These are phyloP conservation scores for Chaitophorus viminalis DNA, from an alignment of 2,888 invertebrate species.

Conservation along the genomic window DNA sequence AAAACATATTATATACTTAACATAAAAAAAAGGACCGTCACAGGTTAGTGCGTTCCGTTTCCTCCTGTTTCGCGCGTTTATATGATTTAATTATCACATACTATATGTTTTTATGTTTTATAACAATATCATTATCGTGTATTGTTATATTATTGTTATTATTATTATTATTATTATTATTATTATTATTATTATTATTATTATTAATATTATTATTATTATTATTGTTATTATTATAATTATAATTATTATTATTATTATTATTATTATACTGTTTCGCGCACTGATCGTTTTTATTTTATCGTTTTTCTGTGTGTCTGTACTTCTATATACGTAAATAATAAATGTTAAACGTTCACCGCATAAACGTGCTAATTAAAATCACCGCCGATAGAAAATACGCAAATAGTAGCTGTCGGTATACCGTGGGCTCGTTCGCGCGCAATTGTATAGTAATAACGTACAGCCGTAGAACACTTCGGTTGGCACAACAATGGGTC, in stretches of 20 bases:
- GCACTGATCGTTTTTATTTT: neutral
- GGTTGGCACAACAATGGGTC: slow-evolving; percentile 25
- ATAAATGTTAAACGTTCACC: too few species aligned
- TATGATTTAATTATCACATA: slow-evolving; percentile 7
- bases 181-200: slow-evolving; percentile 8
- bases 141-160: slow-evolving; percentile 5
- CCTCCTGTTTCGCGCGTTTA: neutral
- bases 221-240: neutral
- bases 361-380: slow-evolving; percentile 35
- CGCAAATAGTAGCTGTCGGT: neutral
- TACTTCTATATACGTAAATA: neutral
- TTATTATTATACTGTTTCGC: neutral
- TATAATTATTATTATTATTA: slow-evolving; percentile 16
- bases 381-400: neutral
- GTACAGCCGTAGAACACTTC: neutral
- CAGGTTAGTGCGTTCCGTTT: neutral
- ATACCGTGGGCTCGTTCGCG: neutral
- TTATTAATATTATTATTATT: neutral
- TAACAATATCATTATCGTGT: neutral
- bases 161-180: slow-evolving; percentile 2
- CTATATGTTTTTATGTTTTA: neutral
- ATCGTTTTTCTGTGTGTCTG: too few species aligned
- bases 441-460: neutral
- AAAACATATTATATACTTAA: too few species aligned
- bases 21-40: neutral